Percentiles rank a stretch among this genome's conserved stretches.
phyloP scores from a whole-genome alignment of 1,140 invertebrate genomes.

The Sinella curviseta region DNA sequence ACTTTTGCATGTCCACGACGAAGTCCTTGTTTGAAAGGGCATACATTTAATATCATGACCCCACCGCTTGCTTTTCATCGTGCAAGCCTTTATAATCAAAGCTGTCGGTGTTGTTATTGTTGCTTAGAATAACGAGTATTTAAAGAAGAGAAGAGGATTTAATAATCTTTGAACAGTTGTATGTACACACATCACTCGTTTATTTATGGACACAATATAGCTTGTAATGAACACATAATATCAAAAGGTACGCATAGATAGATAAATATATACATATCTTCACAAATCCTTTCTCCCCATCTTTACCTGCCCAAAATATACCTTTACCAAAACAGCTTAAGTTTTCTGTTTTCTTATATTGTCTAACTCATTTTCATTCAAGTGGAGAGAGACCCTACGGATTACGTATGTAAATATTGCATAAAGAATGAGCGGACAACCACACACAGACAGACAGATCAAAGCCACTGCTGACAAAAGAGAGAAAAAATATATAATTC shows the following conservation, averaged over 20 bases:
- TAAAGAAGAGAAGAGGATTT: conserved; percentile 4
- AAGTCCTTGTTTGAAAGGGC: background rate
- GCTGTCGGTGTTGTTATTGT: conserved; percentile 8
- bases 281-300: background rate
- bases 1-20: background rate
- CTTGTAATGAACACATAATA: background rate
- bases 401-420: conserved; percentile 11
- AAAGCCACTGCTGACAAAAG: background rate
- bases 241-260: no score
- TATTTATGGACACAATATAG: background rate
- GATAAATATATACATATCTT: no score
- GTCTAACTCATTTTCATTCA: background rate
- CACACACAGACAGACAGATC: conserved; percentile 2
- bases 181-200: no score
- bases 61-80: no score
- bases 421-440: background rate
- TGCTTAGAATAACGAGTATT: background rate
- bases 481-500: background rate
- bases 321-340: no score
- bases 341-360: background rate
- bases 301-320: background rate
- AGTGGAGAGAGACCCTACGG: conserved; percentile 10
- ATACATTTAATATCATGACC: no score
- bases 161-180: background rate
- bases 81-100: no score